phyloP scores from a whole-genome alignment of 1,140 invertebrate genomes.

The Vanessa tameamea region DNA sequence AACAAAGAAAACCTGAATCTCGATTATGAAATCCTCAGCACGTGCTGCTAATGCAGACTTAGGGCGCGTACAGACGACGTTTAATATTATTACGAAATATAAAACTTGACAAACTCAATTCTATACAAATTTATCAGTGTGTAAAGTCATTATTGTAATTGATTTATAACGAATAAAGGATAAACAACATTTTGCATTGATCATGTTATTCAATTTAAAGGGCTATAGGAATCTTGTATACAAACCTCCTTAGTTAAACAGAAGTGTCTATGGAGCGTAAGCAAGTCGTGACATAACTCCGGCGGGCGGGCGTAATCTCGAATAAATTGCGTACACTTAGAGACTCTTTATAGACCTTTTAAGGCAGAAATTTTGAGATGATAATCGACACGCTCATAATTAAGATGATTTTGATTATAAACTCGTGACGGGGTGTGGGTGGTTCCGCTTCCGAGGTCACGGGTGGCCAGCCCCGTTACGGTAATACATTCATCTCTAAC shows the following conservation, averaged over 20 bases:
- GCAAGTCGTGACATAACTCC: slow-evolving; percentile 73
- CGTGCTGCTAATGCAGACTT: slow-evolving; percentile 49
- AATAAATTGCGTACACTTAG: slow-evolving; percentile 78
- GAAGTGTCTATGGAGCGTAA: slow-evolving; percentile 66
- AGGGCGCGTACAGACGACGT: slow-evolving; percentile 22
- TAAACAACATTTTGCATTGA: background rate
- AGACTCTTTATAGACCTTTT: slow-evolving; percentile 79
- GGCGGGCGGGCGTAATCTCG: slow-evolving; percentile 69
- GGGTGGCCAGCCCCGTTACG: slow-evolving; percentile 52
- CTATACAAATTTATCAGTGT: background rate
- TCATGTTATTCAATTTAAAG: background rate
- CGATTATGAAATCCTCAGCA: slow-evolving; percentile 58
- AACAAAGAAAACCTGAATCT: slow-evolving; percentile 40
- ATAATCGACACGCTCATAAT: slow-evolving; percentile 79
- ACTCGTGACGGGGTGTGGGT: slow-evolving; percentile 74
- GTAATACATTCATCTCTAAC: slow-evolving; percentile 51
- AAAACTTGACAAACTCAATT: background rate
- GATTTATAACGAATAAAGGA: background rate
- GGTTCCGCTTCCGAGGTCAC: slow-evolving; percentile 75
- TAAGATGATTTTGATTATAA: slow-evolving; percentile 71
- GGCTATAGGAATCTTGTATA: background rate
- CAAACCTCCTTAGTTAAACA: slow-evolving; percentile 50
- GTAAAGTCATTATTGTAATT: background rate
- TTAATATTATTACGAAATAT: slow-evolving; percentile 5
- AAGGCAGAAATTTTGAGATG: slow-evolving; percentile 79